These are phyloP conservation scores for Hippopotamyrus pictus DNA, from an alignment of 2,797 vertebrate species.

Conservation along the genomic window DNA sequence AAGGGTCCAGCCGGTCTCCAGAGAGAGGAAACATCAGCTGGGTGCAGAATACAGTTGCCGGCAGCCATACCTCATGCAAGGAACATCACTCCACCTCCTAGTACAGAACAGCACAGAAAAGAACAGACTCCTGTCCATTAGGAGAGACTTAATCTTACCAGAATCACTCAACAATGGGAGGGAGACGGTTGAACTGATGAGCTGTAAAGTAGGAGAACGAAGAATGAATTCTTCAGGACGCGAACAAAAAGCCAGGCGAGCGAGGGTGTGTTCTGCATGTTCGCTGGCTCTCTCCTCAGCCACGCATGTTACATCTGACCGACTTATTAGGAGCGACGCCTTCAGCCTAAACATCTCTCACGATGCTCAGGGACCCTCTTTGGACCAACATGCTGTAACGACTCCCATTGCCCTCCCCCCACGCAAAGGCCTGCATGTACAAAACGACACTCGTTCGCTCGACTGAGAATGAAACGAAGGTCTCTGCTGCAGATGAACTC, in stretches of 20 bases:
- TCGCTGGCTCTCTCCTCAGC: not conserved
- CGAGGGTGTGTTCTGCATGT: not conserved
- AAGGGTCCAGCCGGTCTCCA: not conserved
- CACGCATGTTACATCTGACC: not conserved
- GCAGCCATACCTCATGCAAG: constrained; percentile 25
- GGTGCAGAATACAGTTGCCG: constrained; percentile 35
- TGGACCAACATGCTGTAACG: not conserved
- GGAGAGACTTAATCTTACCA: not conserved
- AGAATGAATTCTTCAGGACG: constrained; percentile 10
- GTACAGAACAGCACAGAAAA: constrained; percentile 29
- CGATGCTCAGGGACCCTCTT: not conserved
- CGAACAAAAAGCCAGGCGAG: not conserved
- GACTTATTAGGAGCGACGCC: not conserved
- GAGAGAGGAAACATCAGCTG: constrained; percentile 47
- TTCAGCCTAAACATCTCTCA: not conserved
- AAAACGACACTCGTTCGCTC: constrained; percentile 31
- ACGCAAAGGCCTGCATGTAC: constrained; percentile 12
- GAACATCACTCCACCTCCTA: constrained; percentile 21
- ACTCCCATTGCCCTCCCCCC: not conserved
- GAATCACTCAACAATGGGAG: constrained; percentile 4
- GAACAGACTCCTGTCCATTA: constrained; percentile 18
- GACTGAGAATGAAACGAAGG: constrained; percentile 57
- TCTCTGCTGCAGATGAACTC: constrained; percentile 45
- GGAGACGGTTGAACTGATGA: not conserved
- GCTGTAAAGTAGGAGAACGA: constrained; percentile 15